Evolutionary conservation across 2,888 invertebrate species (phyloP), one percentile per base, ranked within the genome.

Genomic region (Drosophila anceps): DNA sequence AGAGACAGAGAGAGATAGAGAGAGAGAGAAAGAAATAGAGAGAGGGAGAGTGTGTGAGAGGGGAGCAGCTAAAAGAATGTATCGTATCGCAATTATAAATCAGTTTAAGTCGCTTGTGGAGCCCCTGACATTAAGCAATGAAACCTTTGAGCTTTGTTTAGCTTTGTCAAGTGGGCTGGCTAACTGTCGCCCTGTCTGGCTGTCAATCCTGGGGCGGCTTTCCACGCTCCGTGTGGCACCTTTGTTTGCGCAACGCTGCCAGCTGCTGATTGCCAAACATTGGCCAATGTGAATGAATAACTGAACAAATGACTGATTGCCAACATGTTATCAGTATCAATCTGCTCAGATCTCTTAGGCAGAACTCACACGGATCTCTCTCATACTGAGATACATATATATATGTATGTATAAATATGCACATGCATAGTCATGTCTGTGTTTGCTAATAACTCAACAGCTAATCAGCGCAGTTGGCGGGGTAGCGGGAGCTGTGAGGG

Each of bases 61-160:
- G 12, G 37, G 39, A 29, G 0, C 6, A 13, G 57, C 39, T 27
- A 39, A 69, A 67, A 69, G 74, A 72, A 81, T 81, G 82, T 87
- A 88, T 88, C 84, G 87, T 85, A 82, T 82, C 84, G 89, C 84
- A 86, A 91, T 91, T 91, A 90, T 91, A 91, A 92, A 91, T 91
- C 90, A 87, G 92, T 91, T 91, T 90, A 91, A 91, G 88, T 89
- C 90, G 69, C 68, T 69, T 65, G 69, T 58, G 68, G 84, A 84
- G 79, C 82, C 87, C 75, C 75, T 90, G 86, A 86, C 86, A 86
- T 88, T 86, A 86, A 90, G 86, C 90, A 86, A 90, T 86, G 86
- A 86, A 88, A 88, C 90, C 90, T 86, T 86, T 90, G 90, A 87
- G 84, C 84, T 87, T 73, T 81, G 78, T 78, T 78, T 81, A 61